phyloP scores from a whole-genome alignment of 2,797 vertebrate genomes.

The Gymnothorax reevesii region DNA sequence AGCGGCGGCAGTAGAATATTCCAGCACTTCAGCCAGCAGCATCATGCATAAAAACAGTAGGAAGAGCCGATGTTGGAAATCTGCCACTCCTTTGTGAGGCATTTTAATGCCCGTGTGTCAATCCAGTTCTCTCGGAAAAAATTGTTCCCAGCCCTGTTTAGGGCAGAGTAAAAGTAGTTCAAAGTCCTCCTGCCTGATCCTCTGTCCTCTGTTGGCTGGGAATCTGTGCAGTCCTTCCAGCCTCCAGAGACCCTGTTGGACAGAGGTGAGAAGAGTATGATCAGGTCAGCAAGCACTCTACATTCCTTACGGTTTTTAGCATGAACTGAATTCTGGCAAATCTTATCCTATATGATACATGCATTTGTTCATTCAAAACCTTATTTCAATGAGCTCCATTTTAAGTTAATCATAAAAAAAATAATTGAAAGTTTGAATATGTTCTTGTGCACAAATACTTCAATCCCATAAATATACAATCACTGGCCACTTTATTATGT shows the following conservation, averaged over 20 bases:
- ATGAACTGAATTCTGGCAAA: neutral
- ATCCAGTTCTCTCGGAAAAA: neutral
- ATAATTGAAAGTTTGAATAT: neutral
- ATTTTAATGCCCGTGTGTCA: conserved; percentile 55
- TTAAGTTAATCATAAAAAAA: conserved; percentile 1
- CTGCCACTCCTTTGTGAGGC: conserved; percentile 76
- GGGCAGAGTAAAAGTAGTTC: neutral
- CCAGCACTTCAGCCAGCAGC: conserved; percentile 85
- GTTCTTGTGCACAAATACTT: neutral
- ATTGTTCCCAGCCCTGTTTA: neutral
- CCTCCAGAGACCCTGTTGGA: conserved; percentile 16
- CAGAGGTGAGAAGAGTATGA: conserved; percentile 13
- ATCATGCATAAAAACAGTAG: conserved; percentile 87
- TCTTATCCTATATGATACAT: neutral
- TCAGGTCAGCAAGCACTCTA: neutral
- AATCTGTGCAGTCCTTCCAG: neutral
- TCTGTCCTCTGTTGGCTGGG: neutral
- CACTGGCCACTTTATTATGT: too few species aligned
- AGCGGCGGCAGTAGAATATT: conserved; percentile 64
- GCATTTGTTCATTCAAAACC: neutral
- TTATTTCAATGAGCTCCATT: conserved; percentile 7
- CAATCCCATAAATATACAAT: neutral
- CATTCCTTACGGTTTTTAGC: neutral
- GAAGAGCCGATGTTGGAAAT: conserved; percentile 90
- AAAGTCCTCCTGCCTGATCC: neutral